A percentile compares a stretch with the other conserved stretches of the same genome.
phyloP scores from a whole-genome alignment of 2,113 vertebrate species.

The Raja brachyura region DNA sequence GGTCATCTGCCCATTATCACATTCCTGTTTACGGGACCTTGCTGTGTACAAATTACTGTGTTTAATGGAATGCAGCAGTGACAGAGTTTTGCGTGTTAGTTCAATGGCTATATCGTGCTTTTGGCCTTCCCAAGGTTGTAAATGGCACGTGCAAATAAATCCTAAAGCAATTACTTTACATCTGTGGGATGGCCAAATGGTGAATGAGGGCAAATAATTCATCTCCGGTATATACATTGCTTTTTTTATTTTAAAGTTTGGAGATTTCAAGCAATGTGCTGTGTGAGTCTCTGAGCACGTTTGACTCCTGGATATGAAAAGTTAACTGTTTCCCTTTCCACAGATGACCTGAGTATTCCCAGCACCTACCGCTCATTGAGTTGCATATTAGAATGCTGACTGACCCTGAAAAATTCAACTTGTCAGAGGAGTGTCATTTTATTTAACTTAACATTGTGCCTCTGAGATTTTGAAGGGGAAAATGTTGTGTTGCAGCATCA shows the following conservation, averaged over 20 bases:
- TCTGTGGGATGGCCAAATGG: not conserved
- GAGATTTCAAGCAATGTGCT: not conserved
- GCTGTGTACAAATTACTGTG: not conserved
- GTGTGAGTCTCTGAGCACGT: not conserved
- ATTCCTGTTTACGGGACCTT: not conserved
- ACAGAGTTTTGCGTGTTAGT: not conserved
- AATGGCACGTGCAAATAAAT: too few relatives aligned
- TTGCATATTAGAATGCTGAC: not conserved
- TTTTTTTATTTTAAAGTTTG: not conserved
- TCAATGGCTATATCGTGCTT: not conserved
- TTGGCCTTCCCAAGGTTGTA: too few relatives aligned
- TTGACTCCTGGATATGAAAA: not conserved
- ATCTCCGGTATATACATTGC: not conserved
- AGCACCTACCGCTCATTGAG: too few relatives aligned
- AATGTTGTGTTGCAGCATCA: not conserved
- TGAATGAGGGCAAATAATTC: not conserved
- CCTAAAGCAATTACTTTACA: not conserved
- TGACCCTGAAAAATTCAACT: not conserved
- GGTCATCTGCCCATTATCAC: not conserved
- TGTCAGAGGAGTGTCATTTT: not conserved
- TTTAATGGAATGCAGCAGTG: not conserved
- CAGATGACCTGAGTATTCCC: too few relatives aligned
- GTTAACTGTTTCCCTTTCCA: too few relatives aligned
- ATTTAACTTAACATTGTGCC: not conserved
- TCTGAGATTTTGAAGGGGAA: not conserved